These are phyloP conservation scores for Octopus sinensis DNA, from an alignment of 1,140 invertebrate species.

Conservation along the genomic window DNA sequence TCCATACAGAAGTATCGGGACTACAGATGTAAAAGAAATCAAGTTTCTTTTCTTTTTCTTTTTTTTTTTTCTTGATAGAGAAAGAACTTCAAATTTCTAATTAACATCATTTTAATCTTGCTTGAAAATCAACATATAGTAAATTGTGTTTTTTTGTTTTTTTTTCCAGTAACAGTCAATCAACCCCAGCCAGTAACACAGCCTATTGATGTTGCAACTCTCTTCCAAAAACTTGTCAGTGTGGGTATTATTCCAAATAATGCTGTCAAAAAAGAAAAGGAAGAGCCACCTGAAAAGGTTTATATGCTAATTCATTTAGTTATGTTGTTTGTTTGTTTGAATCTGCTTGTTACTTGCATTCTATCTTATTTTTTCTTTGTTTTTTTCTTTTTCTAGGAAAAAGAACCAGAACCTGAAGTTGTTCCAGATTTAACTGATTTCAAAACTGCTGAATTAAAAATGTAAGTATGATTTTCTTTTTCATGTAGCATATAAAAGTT, in stretches of 20 bases:
- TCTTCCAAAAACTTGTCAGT: slow-evolving; percentile 80
- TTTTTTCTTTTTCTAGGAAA: not conserved
- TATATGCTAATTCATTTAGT: not conserved
- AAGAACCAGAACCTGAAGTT: slow-evolving; percentile 37
- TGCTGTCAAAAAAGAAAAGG: slow-evolving; percentile 6
- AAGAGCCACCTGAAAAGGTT: slow-evolving; percentile 1
- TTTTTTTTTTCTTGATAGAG: too few species aligned
- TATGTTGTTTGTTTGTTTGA: not conserved
- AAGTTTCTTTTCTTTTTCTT: too few species aligned
- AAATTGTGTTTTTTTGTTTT: too few species aligned
- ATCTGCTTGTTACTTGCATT: not conserved
- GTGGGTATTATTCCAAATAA: slow-evolving; percentile 71
- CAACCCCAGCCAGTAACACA: not conserved
- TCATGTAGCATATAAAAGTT: not conserved
- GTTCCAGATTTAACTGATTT: slow-evolving; percentile 57
- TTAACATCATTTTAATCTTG: too few species aligned
- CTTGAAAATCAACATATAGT: too few species aligned
- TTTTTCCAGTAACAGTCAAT: not conserved
- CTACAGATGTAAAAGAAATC: too few species aligned
- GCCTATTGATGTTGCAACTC: slow-evolving; percentile 71
- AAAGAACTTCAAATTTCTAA: too few species aligned
- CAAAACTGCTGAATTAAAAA: slow-evolving; percentile 63
- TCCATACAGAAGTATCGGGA: too few species aligned
- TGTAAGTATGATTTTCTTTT: slow-evolving; percentile 61
- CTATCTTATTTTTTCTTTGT: not conserved